Conservation (phyloP, 23 tunicate genomes). For the Styela clava region DNA sequence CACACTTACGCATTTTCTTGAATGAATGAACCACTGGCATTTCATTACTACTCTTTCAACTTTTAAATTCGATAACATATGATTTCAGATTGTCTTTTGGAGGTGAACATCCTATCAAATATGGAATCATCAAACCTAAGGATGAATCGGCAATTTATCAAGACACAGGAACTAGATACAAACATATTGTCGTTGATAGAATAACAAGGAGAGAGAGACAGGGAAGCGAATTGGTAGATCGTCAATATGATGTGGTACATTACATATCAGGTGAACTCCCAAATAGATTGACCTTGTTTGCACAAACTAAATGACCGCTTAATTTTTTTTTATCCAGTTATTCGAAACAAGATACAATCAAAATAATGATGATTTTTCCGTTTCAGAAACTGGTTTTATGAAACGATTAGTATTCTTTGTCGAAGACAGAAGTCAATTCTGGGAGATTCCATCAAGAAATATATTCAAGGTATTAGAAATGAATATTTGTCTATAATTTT, state of each 20-base stretch:
- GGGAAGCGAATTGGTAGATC: conserved; percentile 11
- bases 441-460: conserved; percentile 11
- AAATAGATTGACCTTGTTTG: conserved; percentile 1
- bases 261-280: conserved; percentile 52
- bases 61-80: no score
- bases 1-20: no score
- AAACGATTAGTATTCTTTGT: conserved; percentile 14
- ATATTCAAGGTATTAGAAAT: neutral
- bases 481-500: neutral
- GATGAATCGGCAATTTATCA: conserved; percentile 34
- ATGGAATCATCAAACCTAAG: conserved; percentile 49
- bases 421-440: neutral
- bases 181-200: conserved; percentile 45
- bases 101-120: conserved; percentile 46
- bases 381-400: conserved; percentile 12
- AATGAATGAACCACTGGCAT: no score
- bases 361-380: conserved; percentile 4
- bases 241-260: conserved; percentile 10
- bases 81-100: conserved; percentile 30
- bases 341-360: no score
- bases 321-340: no score
- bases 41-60: no score
- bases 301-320: neutral
- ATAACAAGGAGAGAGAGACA: conserved; percentile 20
- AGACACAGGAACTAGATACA: conserved; percentile 29